A percentile compares a stretch with the other conserved stretches of the same genome.
Conservation (phyloP, 2,888 invertebrate genomes). For the Zygaena filipendulae region DNA sequence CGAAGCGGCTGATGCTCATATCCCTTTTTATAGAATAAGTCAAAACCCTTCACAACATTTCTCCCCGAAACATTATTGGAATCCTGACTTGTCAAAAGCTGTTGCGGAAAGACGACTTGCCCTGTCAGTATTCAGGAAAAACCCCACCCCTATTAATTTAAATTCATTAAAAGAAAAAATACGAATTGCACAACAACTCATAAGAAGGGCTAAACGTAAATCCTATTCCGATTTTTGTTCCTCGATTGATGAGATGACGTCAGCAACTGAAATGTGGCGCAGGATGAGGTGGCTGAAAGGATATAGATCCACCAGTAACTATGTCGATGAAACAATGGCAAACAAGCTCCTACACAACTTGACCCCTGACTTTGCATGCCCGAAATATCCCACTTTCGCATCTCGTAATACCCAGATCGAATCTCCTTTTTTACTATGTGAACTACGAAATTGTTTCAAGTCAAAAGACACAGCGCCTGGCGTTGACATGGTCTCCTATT, state of each 20-base stretch:
- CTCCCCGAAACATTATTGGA: slow-evolving; percentile 20
- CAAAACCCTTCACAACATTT: slow-evolving; percentile 9
- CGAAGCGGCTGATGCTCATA: slow-evolving; percentile 12
- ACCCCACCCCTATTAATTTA: slow-evolving; percentile 17
- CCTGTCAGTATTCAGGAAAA: slow-evolving; percentile 16
- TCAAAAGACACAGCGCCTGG: slow-evolving; percentile 2
- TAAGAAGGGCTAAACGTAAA: too few relatives aligned
- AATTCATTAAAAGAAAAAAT: slow-evolving; percentile 8
- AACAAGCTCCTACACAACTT: too few relatives aligned
- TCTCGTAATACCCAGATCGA: slow-evolving; percentile 2
- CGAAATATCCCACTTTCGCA: background rate
- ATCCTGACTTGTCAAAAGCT: slow-evolving; percentile 13
- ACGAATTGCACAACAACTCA: too few relatives aligned
- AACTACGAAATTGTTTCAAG: slow-evolving; percentile 3
- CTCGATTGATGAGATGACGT: too few relatives aligned
- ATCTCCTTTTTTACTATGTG: background rate
- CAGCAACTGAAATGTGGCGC: too few relatives aligned
- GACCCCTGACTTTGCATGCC: slow-evolving; percentile 3
- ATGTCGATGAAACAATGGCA: too few relatives aligned
- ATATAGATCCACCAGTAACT: too few relatives aligned
- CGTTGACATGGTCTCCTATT: background rate
- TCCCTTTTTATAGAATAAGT: slow-evolving; percentile 10
- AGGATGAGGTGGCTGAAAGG: slow-evolving; percentile 4
- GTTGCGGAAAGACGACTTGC: slow-evolving; percentile 17
- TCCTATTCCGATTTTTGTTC: too few relatives aligned